Percentiles rank a stretch among this genome's conserved stretches.
phyloP scores from a whole-genome alignment of 2,888 invertebrate species.

The Morpho deidamia region DNA sequence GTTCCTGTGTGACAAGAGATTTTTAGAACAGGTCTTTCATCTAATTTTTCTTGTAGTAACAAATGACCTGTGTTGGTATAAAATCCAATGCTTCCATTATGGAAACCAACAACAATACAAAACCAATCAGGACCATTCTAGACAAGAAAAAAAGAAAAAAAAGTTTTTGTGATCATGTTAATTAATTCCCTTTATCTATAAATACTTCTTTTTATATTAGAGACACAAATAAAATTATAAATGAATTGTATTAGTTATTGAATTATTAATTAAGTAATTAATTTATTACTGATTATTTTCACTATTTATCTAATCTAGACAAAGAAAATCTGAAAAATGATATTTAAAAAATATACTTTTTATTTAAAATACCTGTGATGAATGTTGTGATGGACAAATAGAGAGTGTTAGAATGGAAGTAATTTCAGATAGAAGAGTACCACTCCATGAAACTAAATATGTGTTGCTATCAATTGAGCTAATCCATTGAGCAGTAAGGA shows the following conservation, averaged over 20 bases:
- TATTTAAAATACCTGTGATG: slow-evolving; percentile 57
- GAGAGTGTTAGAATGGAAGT: slow-evolving; percentile 53
- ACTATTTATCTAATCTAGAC: too few species aligned
- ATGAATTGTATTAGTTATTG: too few species aligned
- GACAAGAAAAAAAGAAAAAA: slow-evolving; percentile 24
- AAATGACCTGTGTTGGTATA: slow-evolving; percentile 93
- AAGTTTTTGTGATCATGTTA: not conserved
- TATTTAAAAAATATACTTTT: too few species aligned
- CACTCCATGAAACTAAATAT: slow-evolving; percentile 69
- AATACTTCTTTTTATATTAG: too few species aligned
- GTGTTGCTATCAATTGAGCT: slow-evolving; percentile 60
- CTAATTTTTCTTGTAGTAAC: slow-evolving; percentile 89
- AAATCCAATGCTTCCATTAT: slow-evolving; percentile 90
- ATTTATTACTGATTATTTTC: too few species aligned
- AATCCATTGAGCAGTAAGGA: slow-evolving; percentile 69
- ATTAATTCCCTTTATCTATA: too few species aligned
- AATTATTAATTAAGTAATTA: too few species aligned
- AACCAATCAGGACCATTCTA: slow-evolving; percentile 94
- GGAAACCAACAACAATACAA: slow-evolving; percentile 91
- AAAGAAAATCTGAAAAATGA: too few species aligned
- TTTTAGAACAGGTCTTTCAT: slow-evolving; percentile 86
- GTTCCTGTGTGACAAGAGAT: slow-evolving; percentile 86
- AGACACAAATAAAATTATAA: too few species aligned
- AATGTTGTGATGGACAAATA: slow-evolving; percentile 63
- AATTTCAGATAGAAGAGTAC: slow-evolving; percentile 59